Evolutionary conservation across 2,888 invertebrate genomes (phyloP), one percentile per base, ranked within the genome.

Genomic region (Caenorhabditis sp.): DNA sequence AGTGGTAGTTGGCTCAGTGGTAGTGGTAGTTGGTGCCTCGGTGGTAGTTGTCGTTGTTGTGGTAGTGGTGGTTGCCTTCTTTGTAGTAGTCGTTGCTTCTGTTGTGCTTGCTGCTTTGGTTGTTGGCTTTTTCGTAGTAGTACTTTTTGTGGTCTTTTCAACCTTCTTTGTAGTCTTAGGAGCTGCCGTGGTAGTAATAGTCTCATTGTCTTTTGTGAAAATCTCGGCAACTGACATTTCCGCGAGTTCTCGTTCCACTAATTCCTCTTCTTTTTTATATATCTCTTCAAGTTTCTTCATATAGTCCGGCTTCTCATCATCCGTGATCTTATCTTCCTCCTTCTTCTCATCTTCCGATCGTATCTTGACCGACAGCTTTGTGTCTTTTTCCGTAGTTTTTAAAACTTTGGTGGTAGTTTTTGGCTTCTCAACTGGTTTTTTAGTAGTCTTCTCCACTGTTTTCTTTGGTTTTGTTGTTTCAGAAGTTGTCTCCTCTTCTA

Each of bases 201-300:
- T 51, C 6, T 40, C 28, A n/a, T 53, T 51, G 4, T 53, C 53
- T 5, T 79, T 80, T 20, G 56, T 55, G 55, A 84, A 82, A 35
- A 82, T 64, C 26, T 79, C 84, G n/a, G 79, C 74, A 11, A 82
- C 71, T 0, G 84, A 76, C 68, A 80, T 71, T 15, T 70, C 69
- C 0, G 72, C 82, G 8, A 79, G 22, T 20, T 80, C 71, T 37
- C 70, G 78, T 53, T 81, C 81, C 0, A 81, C 80, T 15, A 76
- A 61, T 32, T 80, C 79, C 15, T 77, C 71, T 24, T 85, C 85
- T n/a, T 83, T 85, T 37, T 68, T 69, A 61, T 85, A 83, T 35
- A 83, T 74, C 64, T 82, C 82, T 28, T 85, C 82, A 28, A 76
- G 40, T 60, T 82, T 85, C 44, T 85, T 82, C 51, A 78, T 80